Evolutionary conservation across 2,888 invertebrate species (phyloP), one percentile per base, ranked within the genome.

Genomic region (Archips xylosteana): DNA sequence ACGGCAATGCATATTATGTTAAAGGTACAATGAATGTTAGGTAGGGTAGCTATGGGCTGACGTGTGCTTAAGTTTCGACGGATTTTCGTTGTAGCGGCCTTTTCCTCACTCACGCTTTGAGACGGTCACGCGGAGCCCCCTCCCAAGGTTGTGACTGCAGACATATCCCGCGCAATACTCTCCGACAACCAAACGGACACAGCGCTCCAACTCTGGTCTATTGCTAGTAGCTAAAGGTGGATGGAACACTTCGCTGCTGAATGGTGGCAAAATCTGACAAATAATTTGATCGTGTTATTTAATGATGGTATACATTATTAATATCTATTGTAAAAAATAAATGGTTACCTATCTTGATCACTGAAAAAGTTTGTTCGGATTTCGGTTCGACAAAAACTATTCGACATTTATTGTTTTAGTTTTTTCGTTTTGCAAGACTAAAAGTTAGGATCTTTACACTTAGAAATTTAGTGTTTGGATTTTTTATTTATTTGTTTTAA

Each of bases 91-190:
- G 80, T 85, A 77, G 75, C 84, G 81, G 85, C 83, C 82, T 83
- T 83, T 81, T 82, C 81, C 82, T 75, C 75, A 73, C 77, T 77
- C 64, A 66, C 68, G 81, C 83, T 79, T 80, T 71, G 79, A 78
- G 80, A 89, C 89, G 88, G 90, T 89, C 89, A 82, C 82, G 77
- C 80, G 78, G 80, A 82, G 85, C 80, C 83, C 85, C 81, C 83
- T 83, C 83, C 84, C 85, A 80, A 84, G 93, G 94, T 94, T 94
- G 94, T 94, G 94, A 94, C 91, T 89, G 92, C 92, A 90, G 82
- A 92, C 93, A 93, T 92, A 93, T 93, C 94, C 87, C 80, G 78
- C 64, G 76, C 76, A 76, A 68, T 51, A 34, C 32, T 60, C 60
- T n/a, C 60, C 51, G 15, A 36, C 70, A 63, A 12, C 45, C 47